Conservation (phyloP, 2,113 vertebrate genomes). For the Octodon degus region DNA sequence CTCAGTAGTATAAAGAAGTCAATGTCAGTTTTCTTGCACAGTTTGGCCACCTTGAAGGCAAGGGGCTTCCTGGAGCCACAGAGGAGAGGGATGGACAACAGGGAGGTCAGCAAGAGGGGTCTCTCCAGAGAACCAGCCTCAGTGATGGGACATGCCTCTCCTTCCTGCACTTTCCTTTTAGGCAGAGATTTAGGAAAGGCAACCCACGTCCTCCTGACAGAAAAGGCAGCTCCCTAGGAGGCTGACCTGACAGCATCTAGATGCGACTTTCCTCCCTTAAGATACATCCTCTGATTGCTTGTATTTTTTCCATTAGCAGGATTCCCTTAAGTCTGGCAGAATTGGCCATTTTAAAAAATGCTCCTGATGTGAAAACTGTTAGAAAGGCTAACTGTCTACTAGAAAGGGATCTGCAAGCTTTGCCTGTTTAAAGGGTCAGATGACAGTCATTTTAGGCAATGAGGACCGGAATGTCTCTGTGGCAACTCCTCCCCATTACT, state of each 20-base stretch:
- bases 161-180: accelerated
- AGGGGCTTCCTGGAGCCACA: neutral
- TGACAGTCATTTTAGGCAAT: neutral
- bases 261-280: neutral
- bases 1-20: neutral
- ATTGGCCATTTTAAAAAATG: neutral
- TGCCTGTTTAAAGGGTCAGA: neutral
- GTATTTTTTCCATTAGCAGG: neutral
- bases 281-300: neutral
- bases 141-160: accelerated
- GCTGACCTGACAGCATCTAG: neutral
- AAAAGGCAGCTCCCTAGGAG: neutral
- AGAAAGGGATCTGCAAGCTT: neutral
- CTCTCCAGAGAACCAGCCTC: neutral
- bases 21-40: no score
- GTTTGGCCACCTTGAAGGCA: neutral
- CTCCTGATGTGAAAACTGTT: neutral
- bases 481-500: neutral
- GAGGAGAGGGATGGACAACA: accelerated
- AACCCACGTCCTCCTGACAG: neutral
- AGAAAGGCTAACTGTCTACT: neutral
- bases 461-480: neutral
- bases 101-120: accelerated
- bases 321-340: neutral
- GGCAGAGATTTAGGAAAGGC: neutral